Evolutionary conservation across 2,888 invertebrate genomes (phyloP).

Genomic region (Yponomeuta evonymella): DNA sequence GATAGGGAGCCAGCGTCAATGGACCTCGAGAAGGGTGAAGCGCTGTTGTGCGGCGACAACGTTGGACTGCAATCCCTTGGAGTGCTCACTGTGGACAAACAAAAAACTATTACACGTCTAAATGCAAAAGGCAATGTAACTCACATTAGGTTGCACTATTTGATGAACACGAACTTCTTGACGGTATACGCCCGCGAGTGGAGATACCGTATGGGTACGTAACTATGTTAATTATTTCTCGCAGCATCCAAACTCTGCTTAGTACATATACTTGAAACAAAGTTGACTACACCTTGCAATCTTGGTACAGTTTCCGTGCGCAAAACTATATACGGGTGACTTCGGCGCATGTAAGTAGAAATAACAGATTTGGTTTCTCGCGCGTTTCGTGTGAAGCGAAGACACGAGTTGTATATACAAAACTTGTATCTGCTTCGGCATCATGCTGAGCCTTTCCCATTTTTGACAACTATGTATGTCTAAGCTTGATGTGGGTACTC

Average conservation of each 20-base stretch:
- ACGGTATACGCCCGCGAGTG: background rate
- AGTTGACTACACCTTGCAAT: background rate
- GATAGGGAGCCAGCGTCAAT: constrained; percentile 81
- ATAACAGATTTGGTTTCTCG: background rate
- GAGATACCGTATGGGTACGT: background rate
- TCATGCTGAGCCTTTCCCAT: too few relatives aligned
- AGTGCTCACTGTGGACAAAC: constrained; percentile 78
- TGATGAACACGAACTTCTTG: background rate
- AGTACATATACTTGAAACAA: background rate
- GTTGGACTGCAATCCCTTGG: constrained; percentile 91
- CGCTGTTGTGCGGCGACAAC: constrained; percentile 85
- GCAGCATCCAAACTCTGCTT: background rate
- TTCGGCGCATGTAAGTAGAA: background rate
- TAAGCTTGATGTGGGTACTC: too few relatives aligned
- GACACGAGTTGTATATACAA: background rate
- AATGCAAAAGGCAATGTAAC: background rate
- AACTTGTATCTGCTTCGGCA: too few relatives aligned
- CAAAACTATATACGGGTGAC: background rate
- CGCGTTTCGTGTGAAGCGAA: background rate
- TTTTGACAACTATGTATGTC: too few relatives aligned
- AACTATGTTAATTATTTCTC: background rate
- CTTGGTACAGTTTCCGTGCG: background rate
- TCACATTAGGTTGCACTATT: background rate
- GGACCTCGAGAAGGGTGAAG: constrained; percentile 83
- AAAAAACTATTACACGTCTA: background rate